Percentiles rank a stretch among this genome's conserved stretches.
These are phyloP conservation scores for Xyrichtys novacula DNA, from an alignment of 2,797 vertebrate genomes.

Conservation along the genomic window DNA sequence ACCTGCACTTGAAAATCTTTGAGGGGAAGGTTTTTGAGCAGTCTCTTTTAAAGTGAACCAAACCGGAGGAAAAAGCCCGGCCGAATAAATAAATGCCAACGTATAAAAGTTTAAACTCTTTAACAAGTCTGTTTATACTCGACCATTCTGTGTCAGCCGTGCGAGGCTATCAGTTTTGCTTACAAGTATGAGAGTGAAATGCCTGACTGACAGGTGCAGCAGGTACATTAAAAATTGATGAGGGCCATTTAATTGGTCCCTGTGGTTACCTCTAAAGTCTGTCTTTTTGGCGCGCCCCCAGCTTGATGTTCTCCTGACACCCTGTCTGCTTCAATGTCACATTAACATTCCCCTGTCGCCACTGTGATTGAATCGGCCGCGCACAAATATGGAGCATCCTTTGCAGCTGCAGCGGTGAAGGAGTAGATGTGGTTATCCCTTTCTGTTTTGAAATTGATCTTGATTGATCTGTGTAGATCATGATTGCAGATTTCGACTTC, in stretches of 20 bases:
- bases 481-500: constrained; percentile 72
- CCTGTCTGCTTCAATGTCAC: constrained; percentile 67
- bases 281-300: constrained; percentile 56
- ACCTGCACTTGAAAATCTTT: neutral
- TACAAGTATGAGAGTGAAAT: constrained; percentile 37
- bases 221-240: constrained; percentile 61
- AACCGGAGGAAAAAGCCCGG: constrained; percentile 1
- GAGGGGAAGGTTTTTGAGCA: neutral
- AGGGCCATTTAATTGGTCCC: constrained; percentile 71
- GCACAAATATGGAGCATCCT: constrained; percentile 55
- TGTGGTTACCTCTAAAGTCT: constrained; percentile 57
- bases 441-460: constrained; percentile 60
- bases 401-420: constrained; percentile 58
- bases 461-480: constrained; percentile 64
- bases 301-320: constrained; percentile 56
- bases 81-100: constrained; percentile 16
- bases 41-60: neutral
- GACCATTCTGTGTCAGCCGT: constrained; percentile 4
- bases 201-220: constrained; percentile 66
- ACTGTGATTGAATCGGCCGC: constrained; percentile 58
- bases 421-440: constrained; percentile 53
- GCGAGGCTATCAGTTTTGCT: constrained; percentile 49
- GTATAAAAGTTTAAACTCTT: constrained; percentile 29
- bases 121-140: constrained; percentile 25
- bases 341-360: constrained; percentile 59